Evolutionary conservation across 2,888 invertebrate species (phyloP), one percentile per base, ranked within the genome.

Genomic region (Aromia moschata): DNA sequence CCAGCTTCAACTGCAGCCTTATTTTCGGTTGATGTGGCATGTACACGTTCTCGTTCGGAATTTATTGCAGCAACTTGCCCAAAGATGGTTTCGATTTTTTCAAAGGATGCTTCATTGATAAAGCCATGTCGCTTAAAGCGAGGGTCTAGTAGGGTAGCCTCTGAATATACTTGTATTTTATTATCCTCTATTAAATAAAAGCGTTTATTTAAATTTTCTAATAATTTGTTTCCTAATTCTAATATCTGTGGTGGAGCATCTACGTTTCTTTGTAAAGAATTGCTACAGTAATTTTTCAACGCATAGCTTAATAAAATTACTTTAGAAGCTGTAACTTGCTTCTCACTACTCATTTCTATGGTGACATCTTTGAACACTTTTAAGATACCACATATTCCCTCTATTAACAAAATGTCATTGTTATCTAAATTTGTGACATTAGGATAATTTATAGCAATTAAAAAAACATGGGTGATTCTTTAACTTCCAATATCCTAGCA

Each of bases 321-420:
- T 41, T 56, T 59, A 15, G 53, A 58, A 7, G 45, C 16, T 15
- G 45, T 58, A 11, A 58, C 45, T 10, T 53, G 31, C 44, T 61
- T 58, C 53, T 61, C 57, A 17, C 57, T 58, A 12, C 61, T 58
- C 33, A 61, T 49, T 53, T 61, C 61, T 54, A 46, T 46, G 0
- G 61, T 53, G 2, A 61, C 43, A 36, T 45, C 47, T 38, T 61
- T 58, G 45, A 61, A 61, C 1, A 56, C 11, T 58, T 53, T 47
- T 36, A 61, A 40, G 12, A 61, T 9, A 11, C 53, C 45, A 36
- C 60, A 59, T 15, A 15, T 49, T 9, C 11, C 31, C 7, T 51
- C 45, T 10, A 52, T 10, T 16, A 38, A 18, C 18, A 18, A 3
- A 45, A 61, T 45, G 12, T 61, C 61, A 11, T 58, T 31, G 9